Evolutionary conservation across 30 jellyfish, hydroid and myxozoan species (phyloP).

Genomic region (Catostylus mosaicus): DNA sequence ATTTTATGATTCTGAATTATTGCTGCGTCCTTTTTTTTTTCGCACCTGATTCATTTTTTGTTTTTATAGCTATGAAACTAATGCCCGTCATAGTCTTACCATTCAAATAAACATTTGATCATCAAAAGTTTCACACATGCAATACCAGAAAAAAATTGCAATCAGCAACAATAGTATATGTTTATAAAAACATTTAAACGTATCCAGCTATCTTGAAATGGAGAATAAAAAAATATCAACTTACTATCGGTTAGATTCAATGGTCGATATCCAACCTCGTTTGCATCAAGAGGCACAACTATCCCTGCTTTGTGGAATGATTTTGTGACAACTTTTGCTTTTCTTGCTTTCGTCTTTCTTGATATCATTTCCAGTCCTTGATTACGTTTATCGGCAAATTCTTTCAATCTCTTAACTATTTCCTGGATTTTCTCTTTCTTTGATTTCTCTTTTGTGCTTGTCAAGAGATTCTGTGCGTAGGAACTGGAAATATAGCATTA

Average conservation of each 20-base stretch:
- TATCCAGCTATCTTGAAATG: no score
- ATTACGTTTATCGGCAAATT: constrained; percentile 24
- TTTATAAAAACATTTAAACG: no score
- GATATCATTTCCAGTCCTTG: constrained; percentile 30
- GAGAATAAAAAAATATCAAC: neutral
- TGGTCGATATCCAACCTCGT: constrained; percentile 91
- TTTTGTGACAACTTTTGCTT: constrained; percentile 54
- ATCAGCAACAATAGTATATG: no score
- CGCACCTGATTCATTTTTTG: no score
- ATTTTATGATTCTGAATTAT: no score
- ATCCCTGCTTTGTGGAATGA: constrained; percentile 84
- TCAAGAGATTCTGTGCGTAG: constrained; percentile 41
- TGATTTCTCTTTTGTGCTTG: constrained; percentile 33
- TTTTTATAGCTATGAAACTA: no score
- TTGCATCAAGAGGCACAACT: constrained; percentile 82
- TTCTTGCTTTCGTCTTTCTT: constrained; percentile 52
- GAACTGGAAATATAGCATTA: constrained; percentile 11
- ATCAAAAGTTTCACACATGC: no score
- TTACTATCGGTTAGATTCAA: constrained; percentile 79
- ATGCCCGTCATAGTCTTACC: no score
- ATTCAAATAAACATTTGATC: no score
- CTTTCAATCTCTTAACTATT: constrained; percentile 16
- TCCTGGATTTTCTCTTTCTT: constrained; percentile 22
- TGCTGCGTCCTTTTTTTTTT: no score
- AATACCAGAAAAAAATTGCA: no score